Base-by-base conservation (phyloP, 2,113 vertebrate species). In the Aegypius monachus region DNA sequence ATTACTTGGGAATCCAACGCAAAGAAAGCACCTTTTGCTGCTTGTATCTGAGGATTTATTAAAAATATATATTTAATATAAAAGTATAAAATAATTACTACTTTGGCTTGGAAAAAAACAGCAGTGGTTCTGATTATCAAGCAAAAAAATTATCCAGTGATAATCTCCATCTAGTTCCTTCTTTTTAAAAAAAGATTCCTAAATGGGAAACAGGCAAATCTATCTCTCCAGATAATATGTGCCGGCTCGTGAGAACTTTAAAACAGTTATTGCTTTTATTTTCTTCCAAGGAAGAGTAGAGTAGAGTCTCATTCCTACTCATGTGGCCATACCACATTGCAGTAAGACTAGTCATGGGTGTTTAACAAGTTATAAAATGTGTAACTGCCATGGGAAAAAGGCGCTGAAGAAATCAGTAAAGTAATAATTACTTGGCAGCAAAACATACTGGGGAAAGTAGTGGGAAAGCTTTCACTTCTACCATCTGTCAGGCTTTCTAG, bases 81-180 rank as follows among this genome's bases (percentile, higher is more conserved):
- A 96, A 95, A 97, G 94, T 97, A 96, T 83, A 97, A 97, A 96
- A 95, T 63, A 89, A 80, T 89, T 78, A 91, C 79, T 72, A 88
- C 81, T 97, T 95, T 92, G 94, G 88, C 92, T 93, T 94, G 48
- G 75, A 72, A 85, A 93, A 81, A 87, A 88, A 11, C 56, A 95
- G 91, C 75, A 97, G 88, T 94, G 73, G 70, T 79, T 97, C 65
- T 55, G 79, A 88, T 86, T 96, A 81, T 96, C 95, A 97, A 94
- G 90, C 38, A 84, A 93, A 90, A 92, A 72, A 84, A 61, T 47
- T 53, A 94, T 97, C 96, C 92, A 96, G 93, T 97, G 88, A 73
- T 92, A 43, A 95, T 75, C 94, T 93, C 91, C 86, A 93, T 70
- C 67, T 93, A 87, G 84, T 66, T 97, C 45, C 67, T 94, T 81